Base-by-base conservation (phyloP, 2,888 invertebrate genomes). In the Mellilla xanthometata region DNA sequence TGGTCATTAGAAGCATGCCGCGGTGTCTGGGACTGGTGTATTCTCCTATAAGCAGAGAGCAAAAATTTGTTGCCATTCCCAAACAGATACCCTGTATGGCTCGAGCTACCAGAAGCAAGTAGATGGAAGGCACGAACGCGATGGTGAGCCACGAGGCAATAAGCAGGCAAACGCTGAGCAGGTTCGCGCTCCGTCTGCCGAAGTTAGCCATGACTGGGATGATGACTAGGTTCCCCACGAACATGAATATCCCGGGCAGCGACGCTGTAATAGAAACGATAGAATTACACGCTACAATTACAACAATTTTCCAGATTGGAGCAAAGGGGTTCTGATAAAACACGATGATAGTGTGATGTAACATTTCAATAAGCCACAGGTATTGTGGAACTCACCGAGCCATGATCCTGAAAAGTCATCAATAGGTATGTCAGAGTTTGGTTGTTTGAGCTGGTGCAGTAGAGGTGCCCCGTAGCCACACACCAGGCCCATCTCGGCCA, bases 1-100 rank as follows among this genome's bases (percentile, higher is more conserved):
- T 90, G 0, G 89, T 87, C 33, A 93, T 90, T 19, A 93, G 75
- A 10, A 93, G 84, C 0, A 91, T 81, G 9, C 93, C 93, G 38
- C 94, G 79, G 35, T 92, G 86, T 33, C 78, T 87, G 0, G 91
- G 93, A 30, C 91, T 89, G 2, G 89, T 83, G 29, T 87, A 91
- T 68, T 92, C 92, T 32, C 91, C 90, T 6, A 91, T 86, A 29
- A 91, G 80, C 0, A 91, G 83, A 0, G 91, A 82, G 0, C 81
- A 79, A 0, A 90, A 52, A 0, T 91, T 72, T 0, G 90, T 81
- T 2, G 87, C 70, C 67, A 92, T 76, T 0, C 93, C 93, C 65
- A 87, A 82, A 31, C 83, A 75, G 34, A 90, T 49, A 35, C 91
- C 91, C 57, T 84, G 84, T 0, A 83, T 63, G 33, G 81, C 69